Conservation (phyloP, 30 jellyfish, hydroid and myxozoan species). For the Chironex yamaguchii region DNA sequence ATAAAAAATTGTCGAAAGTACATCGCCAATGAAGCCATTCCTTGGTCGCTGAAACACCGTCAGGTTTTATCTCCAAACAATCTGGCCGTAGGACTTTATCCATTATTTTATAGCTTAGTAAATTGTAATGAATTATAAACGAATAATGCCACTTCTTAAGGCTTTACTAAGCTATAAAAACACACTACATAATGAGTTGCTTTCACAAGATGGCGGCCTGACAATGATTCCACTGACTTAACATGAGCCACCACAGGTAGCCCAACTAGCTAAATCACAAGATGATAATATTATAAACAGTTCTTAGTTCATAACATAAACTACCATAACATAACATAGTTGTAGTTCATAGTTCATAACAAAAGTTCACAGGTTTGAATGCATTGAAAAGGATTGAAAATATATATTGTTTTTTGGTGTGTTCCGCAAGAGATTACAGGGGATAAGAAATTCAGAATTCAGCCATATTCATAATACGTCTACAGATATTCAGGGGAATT, state of each 20-base stretch:
- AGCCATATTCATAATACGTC: too few relatives aligned
- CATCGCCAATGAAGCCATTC: slow-evolving; percentile 68
- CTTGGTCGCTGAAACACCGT: slow-evolving; percentile 48
- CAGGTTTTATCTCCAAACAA: slow-evolving; percentile 61
- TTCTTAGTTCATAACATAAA: not conserved
- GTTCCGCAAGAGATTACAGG: too few relatives aligned
- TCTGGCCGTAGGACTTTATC: slow-evolving; percentile 69
- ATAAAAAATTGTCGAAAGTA: slow-evolving; percentile 72
- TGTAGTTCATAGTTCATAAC: too few relatives aligned
- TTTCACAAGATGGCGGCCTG: not conserved
- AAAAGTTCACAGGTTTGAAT: too few relatives aligned
- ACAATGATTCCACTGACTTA: not conserved
- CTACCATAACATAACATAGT: too few relatives aligned
- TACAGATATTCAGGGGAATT: too few relatives aligned
- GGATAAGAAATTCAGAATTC: too few relatives aligned
- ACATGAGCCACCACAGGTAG: not conserved
- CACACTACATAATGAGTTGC: not conserved
- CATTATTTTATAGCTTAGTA: slow-evolving; percentile 2
- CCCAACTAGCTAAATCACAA: too few relatives aligned
- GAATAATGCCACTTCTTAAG: not conserved
- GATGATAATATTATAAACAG: not conserved
- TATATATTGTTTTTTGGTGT: too few relatives aligned
- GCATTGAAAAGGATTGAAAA: too few relatives aligned
- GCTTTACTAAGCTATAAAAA: not conserved
- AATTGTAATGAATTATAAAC: not conserved